These are phyloP conservation scores for Drosophila trichaetosa DNA, from an alignment of 2,888 invertebrate species.

Conservation along the genomic window DNA sequence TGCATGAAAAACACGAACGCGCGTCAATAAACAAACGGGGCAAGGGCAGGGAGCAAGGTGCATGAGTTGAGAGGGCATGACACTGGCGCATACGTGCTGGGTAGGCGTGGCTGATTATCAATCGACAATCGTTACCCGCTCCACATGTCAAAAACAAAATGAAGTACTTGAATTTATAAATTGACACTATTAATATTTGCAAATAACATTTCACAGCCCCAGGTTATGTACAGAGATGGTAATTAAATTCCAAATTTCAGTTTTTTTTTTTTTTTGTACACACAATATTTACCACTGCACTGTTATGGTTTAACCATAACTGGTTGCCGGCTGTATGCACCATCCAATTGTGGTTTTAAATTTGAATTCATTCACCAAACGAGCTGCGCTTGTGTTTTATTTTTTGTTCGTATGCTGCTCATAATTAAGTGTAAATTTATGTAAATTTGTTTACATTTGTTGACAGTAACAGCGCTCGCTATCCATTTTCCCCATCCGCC, in stretches of 20 bases:
- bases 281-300: slow-evolving; percentile 1
- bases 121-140: not conserved
- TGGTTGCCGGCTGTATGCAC: slow-evolving; percentile 23
- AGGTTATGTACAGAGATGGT: not conserved
- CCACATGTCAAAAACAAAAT: not conserved
- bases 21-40: not conserved
- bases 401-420: slow-evolving; percentile 33
- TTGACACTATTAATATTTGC: not conserved
- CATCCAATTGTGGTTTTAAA: not conserved
- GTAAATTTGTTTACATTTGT: slow-evolving; percentile 52
- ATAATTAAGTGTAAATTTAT: slow-evolving; percentile 80
- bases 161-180: not conserved
- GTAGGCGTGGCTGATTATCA: slow-evolving; percentile 36
- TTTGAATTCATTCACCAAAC: slow-evolving; percentile 31
- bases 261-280: not conserved
- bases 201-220: not conserved
- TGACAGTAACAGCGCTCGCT: slow-evolving; percentile 8
- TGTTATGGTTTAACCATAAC: not conserved
- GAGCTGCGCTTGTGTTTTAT: slow-evolving; percentile 15
- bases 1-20: slow-evolving; percentile 17
- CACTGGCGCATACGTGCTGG: slow-evolving; percentile 14
- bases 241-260: not conserved
- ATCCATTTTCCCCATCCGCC: slow-evolving; percentile 25
- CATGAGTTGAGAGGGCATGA: slow-evolving; percentile 3
- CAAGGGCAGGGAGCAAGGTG: not conserved